Evolutionary conservation across 2,797 vertebrate genomes (phyloP).

Genomic region (Muscicapa striata): DNA sequence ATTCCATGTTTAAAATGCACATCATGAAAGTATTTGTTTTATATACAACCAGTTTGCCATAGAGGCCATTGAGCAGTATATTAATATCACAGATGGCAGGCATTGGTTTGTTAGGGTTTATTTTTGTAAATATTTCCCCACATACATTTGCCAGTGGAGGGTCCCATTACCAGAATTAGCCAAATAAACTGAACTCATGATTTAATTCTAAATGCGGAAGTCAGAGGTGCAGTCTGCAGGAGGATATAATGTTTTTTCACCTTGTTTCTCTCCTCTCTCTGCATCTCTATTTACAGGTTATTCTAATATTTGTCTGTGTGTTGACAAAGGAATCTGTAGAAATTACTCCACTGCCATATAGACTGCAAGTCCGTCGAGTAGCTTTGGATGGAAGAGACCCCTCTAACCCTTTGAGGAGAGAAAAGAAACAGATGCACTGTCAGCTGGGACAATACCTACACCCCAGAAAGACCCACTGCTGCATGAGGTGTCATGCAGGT

Average conservation of each 20-base stretch:
- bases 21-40: not conserved
- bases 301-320: conserved; percentile 35
- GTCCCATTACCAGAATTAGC: not conserved
- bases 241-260: not conserved
- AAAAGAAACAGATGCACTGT: conserved; percentile 25
- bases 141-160: not conserved
- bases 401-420: not conserved
- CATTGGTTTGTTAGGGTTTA: not conserved
- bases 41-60: not conserved
- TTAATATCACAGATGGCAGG: not conserved
- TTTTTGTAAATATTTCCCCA: not conserved
- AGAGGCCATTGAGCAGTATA: not conserved
- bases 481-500: conserved; percentile 71
- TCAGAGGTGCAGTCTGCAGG: not conserved
- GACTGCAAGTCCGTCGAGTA: not conserved
- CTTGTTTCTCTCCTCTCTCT: not conserved
- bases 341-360: not conserved
- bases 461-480: conserved; percentile 62
- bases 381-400: not conserved
- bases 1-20: not conserved
- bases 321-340: conserved; percentile 25
- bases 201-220: not conserved
- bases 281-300: conserved; percentile 29
- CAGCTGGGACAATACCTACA: conserved; percentile 56
- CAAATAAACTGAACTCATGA: not conserved